Evolutionary conservation across 2,113 vertebrate genomes (phyloP), one percentile per base, ranked within the genome.

Genomic region (Sterna hirundo): DNA sequence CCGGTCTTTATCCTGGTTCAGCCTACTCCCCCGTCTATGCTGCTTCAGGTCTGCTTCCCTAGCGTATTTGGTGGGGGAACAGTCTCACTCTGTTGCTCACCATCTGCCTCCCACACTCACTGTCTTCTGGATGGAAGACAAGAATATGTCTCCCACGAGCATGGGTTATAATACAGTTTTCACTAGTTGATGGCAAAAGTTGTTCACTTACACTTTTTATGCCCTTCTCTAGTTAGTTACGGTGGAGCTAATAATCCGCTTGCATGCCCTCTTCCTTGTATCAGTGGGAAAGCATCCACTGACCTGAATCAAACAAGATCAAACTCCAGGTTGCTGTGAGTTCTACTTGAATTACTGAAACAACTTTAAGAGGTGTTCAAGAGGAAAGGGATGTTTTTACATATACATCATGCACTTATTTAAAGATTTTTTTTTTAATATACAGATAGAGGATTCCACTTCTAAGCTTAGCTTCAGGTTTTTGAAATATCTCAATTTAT

Each of bases 51-150:
- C 3, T 3, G 6, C 23, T 75, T 62, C 42, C 29, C 23, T 34
- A 16, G 5, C 0, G 0, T 38, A 3, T 60, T 36, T 62, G 21
- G 27, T 34, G 16, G 20, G 13, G 18, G 10, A 58, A 58, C 25
- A 7, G 38, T 22, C 57, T 85, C 27, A 10, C 12, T 47, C 25
- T 46, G 17, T 40, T 64, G 13, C 51, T 81, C n/a, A n/a, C 42
- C 13, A 19, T 57, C 34, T 51, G 21, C 17, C 17, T 27, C 61
- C 54, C 40, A 16, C 36, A 10, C 13, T 72, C 13, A 2, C 40
- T 29, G 29, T 29, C 22, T 58, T 83, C 25, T 54, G 42, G 18
- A 14, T 46, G 11, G 47, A 80, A 91, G n/a, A 21, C 7, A 47
- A 72, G 26, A 40, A 25, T 21, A 9, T 25, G 15, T 60, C 17